Evolutionary conservation across 2,888 invertebrate genomes (phyloP).

Genomic region (Mesorhabditis belari): DNA sequence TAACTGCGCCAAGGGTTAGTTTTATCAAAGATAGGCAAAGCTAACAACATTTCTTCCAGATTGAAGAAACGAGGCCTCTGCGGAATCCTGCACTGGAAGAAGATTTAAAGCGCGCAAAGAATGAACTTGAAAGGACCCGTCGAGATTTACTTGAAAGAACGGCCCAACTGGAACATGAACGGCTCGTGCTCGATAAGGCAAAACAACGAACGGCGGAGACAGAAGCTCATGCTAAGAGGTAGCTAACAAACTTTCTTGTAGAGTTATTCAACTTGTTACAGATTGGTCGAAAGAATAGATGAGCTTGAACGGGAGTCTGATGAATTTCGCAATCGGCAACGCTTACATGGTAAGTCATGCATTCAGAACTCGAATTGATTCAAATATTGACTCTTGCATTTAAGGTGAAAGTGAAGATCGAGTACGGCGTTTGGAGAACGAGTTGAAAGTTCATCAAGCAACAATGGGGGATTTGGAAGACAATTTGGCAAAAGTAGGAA

Average conservation of each 20-base stretch:
- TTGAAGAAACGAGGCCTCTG: not conserved
- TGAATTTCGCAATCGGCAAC: not conserved
- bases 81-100: not conserved
- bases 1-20: no score
- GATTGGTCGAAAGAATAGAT: constrained; percentile 5
- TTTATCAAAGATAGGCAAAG: no score
- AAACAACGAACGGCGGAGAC: not conserved
- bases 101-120: not conserved
- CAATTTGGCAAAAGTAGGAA: not conserved
- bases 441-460: not conserved
- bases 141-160: not conserved
- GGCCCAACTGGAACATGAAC: not conserved
- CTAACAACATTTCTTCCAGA: no score
- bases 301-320: constrained; percentile 17
- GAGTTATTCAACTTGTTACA: not conserved
- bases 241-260: not conserved
- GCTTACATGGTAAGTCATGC: no score
- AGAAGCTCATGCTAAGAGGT: not conserved
- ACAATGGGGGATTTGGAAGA: not conserved
- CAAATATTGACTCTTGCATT: no score
- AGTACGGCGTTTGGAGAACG: not conserved
- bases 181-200: not conserved
- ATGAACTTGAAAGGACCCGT: not conserved
- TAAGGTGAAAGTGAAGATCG: constrained; percentile 2
- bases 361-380: no score